Evolutionary conservation across 2,113 vertebrate genomes (phyloP).

Genomic region (Amphilophus citrinellus): DNA sequence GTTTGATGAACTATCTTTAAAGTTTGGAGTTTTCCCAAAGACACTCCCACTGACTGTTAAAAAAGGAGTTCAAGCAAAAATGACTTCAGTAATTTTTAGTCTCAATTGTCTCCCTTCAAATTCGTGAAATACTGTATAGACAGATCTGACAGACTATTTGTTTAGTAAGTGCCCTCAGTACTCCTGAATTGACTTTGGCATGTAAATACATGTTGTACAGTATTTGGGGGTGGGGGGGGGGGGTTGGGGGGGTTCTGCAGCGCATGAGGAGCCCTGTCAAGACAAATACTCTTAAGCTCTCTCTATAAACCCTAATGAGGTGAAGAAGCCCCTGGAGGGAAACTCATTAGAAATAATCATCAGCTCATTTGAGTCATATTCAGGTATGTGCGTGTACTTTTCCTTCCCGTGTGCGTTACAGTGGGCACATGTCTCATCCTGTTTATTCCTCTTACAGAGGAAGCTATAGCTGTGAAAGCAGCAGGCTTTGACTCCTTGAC

Average conservation of each 20-base stretch:
- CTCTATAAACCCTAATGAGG: background rate
- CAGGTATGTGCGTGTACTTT: constrained; percentile 18
- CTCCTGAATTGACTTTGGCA: background rate
- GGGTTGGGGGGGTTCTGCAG: background rate
- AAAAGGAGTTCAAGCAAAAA: no score
- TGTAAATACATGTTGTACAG: background rate
- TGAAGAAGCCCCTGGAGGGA: background rate
- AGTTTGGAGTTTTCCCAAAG: background rate
- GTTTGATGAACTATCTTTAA: background rate
- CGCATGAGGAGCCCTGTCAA: background rate
- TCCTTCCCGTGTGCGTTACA: background rate
- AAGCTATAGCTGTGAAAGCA: background rate
- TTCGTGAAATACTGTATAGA: background rate
- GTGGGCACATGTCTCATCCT: background rate
- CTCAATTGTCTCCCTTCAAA: background rate
- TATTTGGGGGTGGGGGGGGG: background rate
- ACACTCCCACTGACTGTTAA: background rate
- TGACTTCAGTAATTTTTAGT: no score
- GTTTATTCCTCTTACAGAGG: background rate
- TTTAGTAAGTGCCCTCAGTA: background rate
- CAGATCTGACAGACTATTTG: background rate
- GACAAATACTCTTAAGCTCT: background rate
- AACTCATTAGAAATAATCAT: constrained; percentile 23
- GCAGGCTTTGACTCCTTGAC: background rate
- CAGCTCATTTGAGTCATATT: constrained; percentile 17